Conservation (phyloP, 2,888 invertebrate species). For the Ectemnius lituratus region DNA sequence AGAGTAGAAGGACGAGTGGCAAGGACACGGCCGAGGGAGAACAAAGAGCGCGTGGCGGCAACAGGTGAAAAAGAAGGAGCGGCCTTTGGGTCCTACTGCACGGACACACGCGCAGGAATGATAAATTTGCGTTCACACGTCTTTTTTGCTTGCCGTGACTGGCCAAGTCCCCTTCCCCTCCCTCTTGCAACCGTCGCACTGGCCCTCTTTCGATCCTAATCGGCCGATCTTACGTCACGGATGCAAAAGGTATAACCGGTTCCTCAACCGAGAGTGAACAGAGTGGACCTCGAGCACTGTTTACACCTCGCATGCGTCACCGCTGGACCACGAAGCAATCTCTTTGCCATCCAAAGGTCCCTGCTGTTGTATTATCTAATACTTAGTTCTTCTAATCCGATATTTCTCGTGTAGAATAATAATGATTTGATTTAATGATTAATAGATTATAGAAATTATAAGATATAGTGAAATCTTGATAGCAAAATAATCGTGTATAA, state of each 20-base stretch:
- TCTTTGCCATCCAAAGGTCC: slow-evolving; percentile 32
- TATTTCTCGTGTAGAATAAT: too few relatives aligned
- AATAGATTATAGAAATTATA: background rate
- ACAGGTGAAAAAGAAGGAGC: slow-evolving; percentile 49
- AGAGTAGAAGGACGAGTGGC: background rate
- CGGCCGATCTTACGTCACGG: slow-evolving; percentile 72
- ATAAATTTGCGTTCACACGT: slow-evolving; percentile 65
- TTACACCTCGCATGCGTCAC: slow-evolving; percentile 59
- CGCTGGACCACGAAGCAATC: slow-evolving; percentile 17
- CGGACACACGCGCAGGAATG: slow-evolving; percentile 37
- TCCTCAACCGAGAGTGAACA: slow-evolving; percentile 52
- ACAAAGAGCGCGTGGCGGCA: slow-evolving; percentile 21
- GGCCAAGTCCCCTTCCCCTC: background rate
- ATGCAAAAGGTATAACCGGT: slow-evolving; percentile 75
- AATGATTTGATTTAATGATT: too few relatives aligned
- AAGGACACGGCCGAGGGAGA: slow-evolving; percentile 15
- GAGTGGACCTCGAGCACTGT: slow-evolving; percentile 59
- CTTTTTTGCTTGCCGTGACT: slow-evolving; percentile 47
- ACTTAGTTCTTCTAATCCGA: background rate
- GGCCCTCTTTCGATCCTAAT: slow-evolving; percentile 63
- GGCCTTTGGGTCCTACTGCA: background rate
- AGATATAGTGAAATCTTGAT: too few relatives aligned
- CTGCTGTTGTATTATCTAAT: slow-evolving; percentile 34
- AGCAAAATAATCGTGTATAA: too few relatives aligned
- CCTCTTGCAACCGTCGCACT: slow-evolving; percentile 44